Percentiles rank a stretch among this genome's conserved stretches.
These are phyloP conservation scores for Clusia tigrina DNA, from an alignment of 2,888 invertebrate genomes.

Conservation along the genomic window DNA sequence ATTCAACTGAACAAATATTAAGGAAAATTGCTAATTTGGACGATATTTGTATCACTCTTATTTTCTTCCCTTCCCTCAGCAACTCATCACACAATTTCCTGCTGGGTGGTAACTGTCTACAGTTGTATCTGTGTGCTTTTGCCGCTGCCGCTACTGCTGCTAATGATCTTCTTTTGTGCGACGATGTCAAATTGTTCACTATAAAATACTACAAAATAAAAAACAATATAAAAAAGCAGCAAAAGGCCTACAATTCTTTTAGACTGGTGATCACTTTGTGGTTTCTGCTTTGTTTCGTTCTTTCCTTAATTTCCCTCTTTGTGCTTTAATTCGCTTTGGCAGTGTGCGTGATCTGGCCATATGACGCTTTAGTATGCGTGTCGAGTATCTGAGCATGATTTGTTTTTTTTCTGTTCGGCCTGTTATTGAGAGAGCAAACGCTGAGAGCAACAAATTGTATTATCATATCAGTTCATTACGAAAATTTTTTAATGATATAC, in stretches of 20 bases:
- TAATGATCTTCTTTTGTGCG: background rate
- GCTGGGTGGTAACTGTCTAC: no score
- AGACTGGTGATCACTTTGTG: conserved; percentile 35
- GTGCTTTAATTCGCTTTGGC: conserved; percentile 17
- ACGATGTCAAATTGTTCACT: background rate
- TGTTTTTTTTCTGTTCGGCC: background rate
- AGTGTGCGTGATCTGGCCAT: conserved; percentile 14
- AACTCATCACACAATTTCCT: no score
- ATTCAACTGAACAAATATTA: no score
- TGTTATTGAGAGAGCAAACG: conserved; percentile 10
- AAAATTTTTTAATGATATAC: conserved; percentile 1
- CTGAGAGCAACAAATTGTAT: conserved; percentile 6
- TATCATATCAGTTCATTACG: conserved; percentile 22
- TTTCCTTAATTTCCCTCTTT: conserved; percentile 19
- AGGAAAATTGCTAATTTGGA: no score
- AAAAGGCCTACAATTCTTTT: conserved; percentile 24
- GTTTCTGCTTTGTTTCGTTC: conserved; percentile 30
- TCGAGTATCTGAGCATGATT: conserved; percentile 13
- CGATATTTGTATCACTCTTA: no score
- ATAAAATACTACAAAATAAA: conserved; percentile 27
- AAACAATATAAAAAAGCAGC: conserved; percentile 24
- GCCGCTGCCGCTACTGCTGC: no score
- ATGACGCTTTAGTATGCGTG: conserved; percentile 9
- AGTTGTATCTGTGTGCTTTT: no score
- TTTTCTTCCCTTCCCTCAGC: no score